Percentiles rank a stretch among this genome's conserved stretches.
These are phyloP conservation scores for Indri indri DNA, from an alignment of 2,113 vertebrate genomes.

Conservation along the genomic window DNA sequence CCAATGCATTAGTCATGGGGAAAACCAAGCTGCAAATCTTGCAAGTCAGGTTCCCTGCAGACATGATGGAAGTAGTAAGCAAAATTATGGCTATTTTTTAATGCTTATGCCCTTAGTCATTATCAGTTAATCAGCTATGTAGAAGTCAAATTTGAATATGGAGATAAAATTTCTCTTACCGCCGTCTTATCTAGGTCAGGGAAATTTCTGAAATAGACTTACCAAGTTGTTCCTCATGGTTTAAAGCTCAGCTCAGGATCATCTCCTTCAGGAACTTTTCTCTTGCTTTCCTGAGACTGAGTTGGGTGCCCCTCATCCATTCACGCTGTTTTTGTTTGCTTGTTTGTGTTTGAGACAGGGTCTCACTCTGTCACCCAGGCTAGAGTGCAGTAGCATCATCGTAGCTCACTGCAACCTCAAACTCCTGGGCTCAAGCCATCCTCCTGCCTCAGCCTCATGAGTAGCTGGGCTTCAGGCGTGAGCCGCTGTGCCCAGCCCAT, in stretches of 20 bases:
- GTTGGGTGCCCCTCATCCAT: neutral
- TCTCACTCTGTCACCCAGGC: too few relatives aligned
- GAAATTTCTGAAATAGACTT: neutral
- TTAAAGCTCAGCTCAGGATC: neutral
- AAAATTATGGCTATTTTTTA: neutral
- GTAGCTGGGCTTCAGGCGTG: too few relatives aligned
- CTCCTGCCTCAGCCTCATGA: too few relatives aligned
- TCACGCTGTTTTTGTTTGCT: too few relatives aligned
- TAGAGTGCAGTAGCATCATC: too few relatives aligned
- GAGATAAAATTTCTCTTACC: slow-evolving; percentile 16
- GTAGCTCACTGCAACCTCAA: too few relatives aligned
- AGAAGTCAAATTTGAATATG: slow-evolving; percentile 24
- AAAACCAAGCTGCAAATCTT: slow-evolving; percentile 34
- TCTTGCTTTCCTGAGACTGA: neutral
- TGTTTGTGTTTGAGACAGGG: too few relatives aligned
- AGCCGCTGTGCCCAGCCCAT: too few relatives aligned
- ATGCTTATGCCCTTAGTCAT: slow-evolving; percentile 35
- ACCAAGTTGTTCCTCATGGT: neutral
- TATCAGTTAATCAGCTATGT: neutral
- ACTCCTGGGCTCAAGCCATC: too few relatives aligned
- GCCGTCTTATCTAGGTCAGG: neutral
- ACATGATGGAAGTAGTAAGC: neutral
- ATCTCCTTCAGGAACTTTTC: neutral
- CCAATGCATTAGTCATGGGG: neutral
- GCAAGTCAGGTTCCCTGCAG: neutral